Evolutionary conservation across 2,888 invertebrate genomes (phyloP), one percentile per base, ranked within the genome.

Genomic region (Amphipyra tragopoginis): DNA sequence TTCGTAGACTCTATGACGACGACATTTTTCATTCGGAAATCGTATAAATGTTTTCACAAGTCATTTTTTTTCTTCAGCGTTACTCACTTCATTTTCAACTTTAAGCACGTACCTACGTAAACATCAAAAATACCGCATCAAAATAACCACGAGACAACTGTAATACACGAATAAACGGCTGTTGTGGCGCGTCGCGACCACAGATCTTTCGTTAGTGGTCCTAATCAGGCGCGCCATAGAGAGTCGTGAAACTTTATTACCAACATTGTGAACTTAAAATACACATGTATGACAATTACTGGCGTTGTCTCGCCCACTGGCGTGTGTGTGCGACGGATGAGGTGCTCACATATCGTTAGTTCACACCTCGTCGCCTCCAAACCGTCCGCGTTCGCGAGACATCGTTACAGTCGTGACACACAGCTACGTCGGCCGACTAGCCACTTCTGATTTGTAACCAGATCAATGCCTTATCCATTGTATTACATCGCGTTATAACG

Each of bases 231-330:
- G 77, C 77, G 77, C 73, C 80, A 69, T 79, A 82, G 79, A 82
- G 83, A 82, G 79, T 83, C 88, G 86, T 87, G 88, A 87, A 90
- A 90, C 82, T 88, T 90, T 90, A 91, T 90, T 86, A 86, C 80
- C 77, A 68, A 81, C 84, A 83, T 84, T 86, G 88, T 88, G 89
- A 89, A 91, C 89, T 90, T 85, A 89, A 93, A 93, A 92, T 92
- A 93, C 92, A 90, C 89, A 86, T 92, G 93, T 93, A 87, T 89
- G 89, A 91, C 90, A 91, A 93, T 93, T 90, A 92, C 87, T 85
- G 84, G 77, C 76, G 81, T 75, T 87, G 90, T 88, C 81, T 84
- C 87, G 83, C 84, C 86, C 84, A 85, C 88, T 75, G 63, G 63
- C 76, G 77, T 68, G 77, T 75, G 72, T 79, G 83, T 82, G 82